These are phyloP conservation scores for Phylloscopus collybita DNA, from an alignment of 2,797 vertebrate species.

Conservation along the genomic window DNA sequence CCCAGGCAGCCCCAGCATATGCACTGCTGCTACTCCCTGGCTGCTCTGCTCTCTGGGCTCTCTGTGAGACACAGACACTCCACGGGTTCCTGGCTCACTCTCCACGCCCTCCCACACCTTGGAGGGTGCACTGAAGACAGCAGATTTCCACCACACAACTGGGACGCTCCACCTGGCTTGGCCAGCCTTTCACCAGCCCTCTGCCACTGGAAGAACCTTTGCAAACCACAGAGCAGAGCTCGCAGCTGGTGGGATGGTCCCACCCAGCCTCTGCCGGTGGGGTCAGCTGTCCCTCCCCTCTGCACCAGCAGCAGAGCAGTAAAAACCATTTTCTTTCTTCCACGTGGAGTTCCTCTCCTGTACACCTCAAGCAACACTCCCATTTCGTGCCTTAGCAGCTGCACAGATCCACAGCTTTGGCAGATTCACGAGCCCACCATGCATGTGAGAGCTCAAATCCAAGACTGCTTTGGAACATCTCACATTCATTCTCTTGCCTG, in stretches of 20 bases:
- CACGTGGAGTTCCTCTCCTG: neutral
- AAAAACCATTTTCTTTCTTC: neutral
- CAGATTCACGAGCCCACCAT: neutral
- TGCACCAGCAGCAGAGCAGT: neutral
- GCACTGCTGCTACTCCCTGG: neutral
- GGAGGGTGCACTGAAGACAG: fast-evolving
- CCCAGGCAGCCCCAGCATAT: neutral
- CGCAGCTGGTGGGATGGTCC: neutral
- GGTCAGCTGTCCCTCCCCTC: neutral
- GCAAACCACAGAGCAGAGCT: neutral
- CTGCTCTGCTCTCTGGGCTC: neutral
- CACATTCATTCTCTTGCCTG: neutral
- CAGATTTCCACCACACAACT: neutral
- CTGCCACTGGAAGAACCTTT: neutral
- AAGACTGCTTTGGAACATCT: neutral
- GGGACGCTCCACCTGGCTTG: neutral
- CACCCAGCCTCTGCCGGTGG: neutral
- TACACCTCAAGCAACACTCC: neutral
- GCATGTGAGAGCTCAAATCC: neutral
- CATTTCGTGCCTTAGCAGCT: neutral
- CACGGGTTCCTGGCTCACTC: neutral
- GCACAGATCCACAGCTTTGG: neutral
- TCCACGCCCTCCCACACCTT: neutral
- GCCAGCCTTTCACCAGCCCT: neutral
- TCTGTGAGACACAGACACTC: neutral